These are phyloP conservation scores for Diadumene lineata DNA, from an alignment of 92 coral and sea anemone species.

Conservation along the genomic window DNA sequence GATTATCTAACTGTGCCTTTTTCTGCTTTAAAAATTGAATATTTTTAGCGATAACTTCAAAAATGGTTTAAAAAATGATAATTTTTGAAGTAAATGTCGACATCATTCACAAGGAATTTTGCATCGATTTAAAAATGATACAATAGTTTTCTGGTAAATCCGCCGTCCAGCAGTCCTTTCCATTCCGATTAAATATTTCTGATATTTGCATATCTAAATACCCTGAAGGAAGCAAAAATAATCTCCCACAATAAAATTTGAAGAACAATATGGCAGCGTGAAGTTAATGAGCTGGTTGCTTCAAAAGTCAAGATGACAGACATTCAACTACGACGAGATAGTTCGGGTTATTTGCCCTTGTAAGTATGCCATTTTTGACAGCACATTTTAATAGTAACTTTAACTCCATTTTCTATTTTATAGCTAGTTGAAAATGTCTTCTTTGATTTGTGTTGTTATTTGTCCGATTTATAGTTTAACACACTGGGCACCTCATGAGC, in stretches of 20 bases:
- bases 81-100: too few relatives aligned
- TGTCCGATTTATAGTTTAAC: constrained; percentile 66
- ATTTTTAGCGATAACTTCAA: too few relatives aligned
- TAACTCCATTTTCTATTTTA: too few relatives aligned
- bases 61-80: too few relatives aligned
- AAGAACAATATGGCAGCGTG: constrained; percentile 15
- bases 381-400: too few relatives aligned
- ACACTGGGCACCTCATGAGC: constrained; percentile 93
- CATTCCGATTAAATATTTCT: constrained; percentile 13
- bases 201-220: neutral
- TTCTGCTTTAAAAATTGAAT: neutral
- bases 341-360: constrained; percentile 71
- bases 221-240: neutral
- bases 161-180: constrained; percentile 6
- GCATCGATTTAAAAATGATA: too few relatives aligned
- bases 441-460: neutral
- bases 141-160: too few relatives aligned
- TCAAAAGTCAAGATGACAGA: constrained; percentile 57
- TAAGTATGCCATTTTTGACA: constrained; percentile 42
- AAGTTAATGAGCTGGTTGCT: neutral
- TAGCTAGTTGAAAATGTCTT: too few relatives aligned
- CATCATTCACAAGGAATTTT: too few relatives aligned
- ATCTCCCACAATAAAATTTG: neutral
- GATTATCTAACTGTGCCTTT: too few relatives aligned
- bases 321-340: constrained; percentile 69